Percentiles rank a stretch among this genome's conserved stretches.
Evolutionary conservation across 2,113 vertebrate genomes (phyloP).

Genomic region (Panthera uncia): DNA sequence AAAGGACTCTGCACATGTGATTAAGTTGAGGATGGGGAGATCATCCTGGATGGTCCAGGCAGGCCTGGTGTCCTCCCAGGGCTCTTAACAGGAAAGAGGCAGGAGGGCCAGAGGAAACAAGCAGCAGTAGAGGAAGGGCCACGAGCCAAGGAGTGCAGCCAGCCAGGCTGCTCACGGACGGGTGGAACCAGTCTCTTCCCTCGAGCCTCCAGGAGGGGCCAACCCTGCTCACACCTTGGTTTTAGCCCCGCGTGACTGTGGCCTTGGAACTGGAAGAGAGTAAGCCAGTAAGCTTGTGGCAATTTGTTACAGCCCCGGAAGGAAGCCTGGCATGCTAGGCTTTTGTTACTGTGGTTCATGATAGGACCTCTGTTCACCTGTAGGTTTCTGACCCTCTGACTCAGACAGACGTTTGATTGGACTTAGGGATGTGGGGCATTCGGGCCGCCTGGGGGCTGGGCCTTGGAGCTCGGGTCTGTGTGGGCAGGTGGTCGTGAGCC

Average conservation of each 20-base stretch:
- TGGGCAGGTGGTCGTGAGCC: constrained; percentile 58
- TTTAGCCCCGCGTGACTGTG: not conserved
- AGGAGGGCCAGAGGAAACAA: not conserved
- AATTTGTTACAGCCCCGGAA: rapidly evolving
- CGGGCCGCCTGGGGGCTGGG: not conserved
- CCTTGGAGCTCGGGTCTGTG: constrained; percentile 54
- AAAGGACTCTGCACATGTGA: too few relatives aligned
- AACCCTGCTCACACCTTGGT: not conserved
- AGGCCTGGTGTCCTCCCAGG: not conserved
- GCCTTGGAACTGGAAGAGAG: not conserved
- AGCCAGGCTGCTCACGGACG: not conserved
- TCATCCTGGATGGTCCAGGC: not conserved
- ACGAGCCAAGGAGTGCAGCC: rapidly evolving
- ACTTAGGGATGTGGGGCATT: not conserved
- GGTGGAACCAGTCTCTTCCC: not conserved
- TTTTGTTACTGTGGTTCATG: rapidly evolving
- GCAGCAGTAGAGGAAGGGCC: not conserved
- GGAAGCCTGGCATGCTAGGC: rapidly evolving
- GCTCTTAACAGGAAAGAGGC: not conserved
- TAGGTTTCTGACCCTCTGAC: not conserved
- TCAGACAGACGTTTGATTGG: not conserved
- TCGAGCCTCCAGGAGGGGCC: not conserved
- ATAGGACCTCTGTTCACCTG: not conserved
- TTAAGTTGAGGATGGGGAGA: not conserved
- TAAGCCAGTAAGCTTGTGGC: rapidly evolving